Conservation (phyloP, 2,888 invertebrate genomes). For the Synergus laeviventris region DNA sequence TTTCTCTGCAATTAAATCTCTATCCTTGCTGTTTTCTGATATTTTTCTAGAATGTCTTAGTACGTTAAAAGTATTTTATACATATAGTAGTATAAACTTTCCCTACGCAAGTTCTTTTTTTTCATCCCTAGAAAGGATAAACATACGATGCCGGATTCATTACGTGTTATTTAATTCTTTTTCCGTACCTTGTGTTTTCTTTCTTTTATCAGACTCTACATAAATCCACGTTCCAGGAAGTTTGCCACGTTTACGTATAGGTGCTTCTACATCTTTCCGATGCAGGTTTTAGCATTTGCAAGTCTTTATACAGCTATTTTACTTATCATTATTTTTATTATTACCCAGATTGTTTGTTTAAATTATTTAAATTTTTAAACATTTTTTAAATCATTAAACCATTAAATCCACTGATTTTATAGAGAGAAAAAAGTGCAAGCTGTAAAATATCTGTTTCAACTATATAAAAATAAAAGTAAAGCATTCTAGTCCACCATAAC, state of each 20-base stretch:
- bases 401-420: background rate
- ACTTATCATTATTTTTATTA: no score
- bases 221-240: background rate
- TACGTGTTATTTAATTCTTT: slow-evolving; percentile 56
- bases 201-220: slow-evolving; percentile 31
- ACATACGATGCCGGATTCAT: slow-evolving; percentile 50
- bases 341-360: no score
- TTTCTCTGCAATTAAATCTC: background rate
- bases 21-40: background rate
- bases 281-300: no score
- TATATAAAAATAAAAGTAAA: background rate
- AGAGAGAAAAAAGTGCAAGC: background rate
- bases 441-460: background rate
- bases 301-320: no score
- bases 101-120: background rate
- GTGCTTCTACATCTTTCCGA: background rate
- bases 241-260: background rate
- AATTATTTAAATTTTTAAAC: no score
- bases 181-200: slow-evolving; percentile 49
- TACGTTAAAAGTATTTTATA: slow-evolving; percentile 17
- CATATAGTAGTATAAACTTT: background rate
- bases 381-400: background rate
- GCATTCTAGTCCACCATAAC: background rate
- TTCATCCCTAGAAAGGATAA: background rate
- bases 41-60: background rate